These are phyloP conservation scores for Invenusta paracnida DNA, from an alignment of 2,888 invertebrate species.

Conservation along the genomic window DNA sequence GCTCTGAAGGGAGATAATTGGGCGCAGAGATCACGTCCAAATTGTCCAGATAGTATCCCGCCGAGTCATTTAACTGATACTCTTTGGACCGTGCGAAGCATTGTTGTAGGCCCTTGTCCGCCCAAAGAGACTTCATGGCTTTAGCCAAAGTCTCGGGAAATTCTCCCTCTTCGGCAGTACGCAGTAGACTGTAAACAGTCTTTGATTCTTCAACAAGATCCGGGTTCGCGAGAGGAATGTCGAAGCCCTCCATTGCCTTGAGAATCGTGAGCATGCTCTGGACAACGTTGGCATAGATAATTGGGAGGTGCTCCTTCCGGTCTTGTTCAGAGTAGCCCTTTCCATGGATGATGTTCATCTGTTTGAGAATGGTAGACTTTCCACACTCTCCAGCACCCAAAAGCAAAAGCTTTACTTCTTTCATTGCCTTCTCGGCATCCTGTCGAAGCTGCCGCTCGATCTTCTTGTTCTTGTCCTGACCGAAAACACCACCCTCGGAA, in stretches of 20 bases:
- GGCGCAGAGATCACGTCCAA: constrained; percentile 77
- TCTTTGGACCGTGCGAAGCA: constrained; percentile 67
- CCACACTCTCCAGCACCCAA: constrained; percentile 45
- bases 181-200: constrained; percentile 34
- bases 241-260: constrained; percentile 79
- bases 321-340: constrained; percentile 82
- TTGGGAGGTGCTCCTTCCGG: constrained; percentile 80
- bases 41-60: constrained; percentile 81
- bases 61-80: constrained; percentile 77
- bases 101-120: constrained; percentile 74
- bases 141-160: constrained; percentile 74
- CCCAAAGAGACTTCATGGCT: constrained; percentile 81
- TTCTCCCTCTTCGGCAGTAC: constrained; percentile 76
- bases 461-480: constrained; percentile 39
- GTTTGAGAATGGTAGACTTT: constrained; percentile 44
- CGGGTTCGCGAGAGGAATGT: constrained; percentile 78
- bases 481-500: constrained; percentile 33
- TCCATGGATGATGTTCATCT: constrained; percentile 75
- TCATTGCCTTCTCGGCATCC: constrained; percentile 45
- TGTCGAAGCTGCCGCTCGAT: constrained; percentile 44
- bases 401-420: constrained; percentile 44
- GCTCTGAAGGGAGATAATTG: constrained; percentile 94
- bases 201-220: constrained; percentile 58
- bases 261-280: constrained; percentile 80
- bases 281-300: constrained; percentile 84